Percentiles rank a stretch among this genome's conserved stretches.
These are phyloP conservation scores for Brenthis hecate DNA, from an alignment of 2,888 invertebrate species.

Conservation along the genomic window DNA sequence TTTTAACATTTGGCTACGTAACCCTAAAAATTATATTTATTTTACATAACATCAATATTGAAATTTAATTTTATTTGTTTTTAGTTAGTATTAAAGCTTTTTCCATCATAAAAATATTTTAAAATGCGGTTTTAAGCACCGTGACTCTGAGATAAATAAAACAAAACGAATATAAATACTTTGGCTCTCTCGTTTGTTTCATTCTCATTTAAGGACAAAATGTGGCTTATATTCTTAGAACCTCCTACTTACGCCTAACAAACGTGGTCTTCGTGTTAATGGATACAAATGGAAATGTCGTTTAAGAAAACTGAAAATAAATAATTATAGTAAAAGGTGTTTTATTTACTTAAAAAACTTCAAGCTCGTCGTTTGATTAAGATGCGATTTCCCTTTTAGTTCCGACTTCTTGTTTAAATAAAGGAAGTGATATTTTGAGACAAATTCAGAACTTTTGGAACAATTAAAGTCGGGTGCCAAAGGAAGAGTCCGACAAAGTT, in stretches of 20 bases:
- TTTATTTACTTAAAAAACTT: conserved; percentile 17
- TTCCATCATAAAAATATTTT: no score
- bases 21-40: neutral
- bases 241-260: neutral
- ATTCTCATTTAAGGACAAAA: neutral
- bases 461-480: conserved; percentile 71
- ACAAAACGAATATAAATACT: no score
- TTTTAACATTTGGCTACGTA: neutral
- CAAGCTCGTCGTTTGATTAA: conserved; percentile 17
- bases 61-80: no score
- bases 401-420: conserved; percentile 12
- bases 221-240: neutral
- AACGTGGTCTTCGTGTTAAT: neutral
- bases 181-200: no score
- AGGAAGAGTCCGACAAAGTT: conserved; percentile 65
- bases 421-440: conserved; percentile 28
- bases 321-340: neutral
- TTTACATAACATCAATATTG: no score
- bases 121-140: no score
- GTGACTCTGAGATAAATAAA: no score
- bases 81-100: no score
- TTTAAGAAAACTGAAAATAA: neutral
- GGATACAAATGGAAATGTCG: neutral
- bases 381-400: conserved; percentile 17
- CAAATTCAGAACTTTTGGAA: conserved; percentile 53